Percentiles rank a stretch among this genome's conserved stretches.
Evolutionary conservation across 2,113 vertebrate genomes (phyloP).

Genomic region (Gracilinanus agilis): DNA sequence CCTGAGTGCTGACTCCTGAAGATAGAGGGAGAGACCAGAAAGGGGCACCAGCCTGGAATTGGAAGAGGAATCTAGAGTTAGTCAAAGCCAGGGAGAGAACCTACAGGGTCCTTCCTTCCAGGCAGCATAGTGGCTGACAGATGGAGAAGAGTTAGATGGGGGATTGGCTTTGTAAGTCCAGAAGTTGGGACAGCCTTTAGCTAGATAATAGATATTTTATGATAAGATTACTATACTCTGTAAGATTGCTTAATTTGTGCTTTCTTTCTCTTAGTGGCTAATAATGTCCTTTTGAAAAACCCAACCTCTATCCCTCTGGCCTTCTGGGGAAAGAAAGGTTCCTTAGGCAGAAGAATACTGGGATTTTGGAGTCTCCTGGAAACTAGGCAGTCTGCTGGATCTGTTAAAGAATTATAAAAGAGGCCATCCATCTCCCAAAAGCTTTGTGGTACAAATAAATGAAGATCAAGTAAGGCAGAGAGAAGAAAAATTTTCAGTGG

Average conservation of each 20-base stretch:
- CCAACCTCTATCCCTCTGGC: neutral
- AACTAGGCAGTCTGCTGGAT: neutral
- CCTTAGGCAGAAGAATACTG: neutral
- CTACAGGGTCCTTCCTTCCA: neutral
- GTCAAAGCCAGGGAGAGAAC: neutral
- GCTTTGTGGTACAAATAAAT: neutral
- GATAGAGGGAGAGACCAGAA: neutral
- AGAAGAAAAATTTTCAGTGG: neutral
- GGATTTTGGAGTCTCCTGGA: neutral
- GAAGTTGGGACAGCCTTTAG: neutral
- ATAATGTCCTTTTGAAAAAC: neutral
- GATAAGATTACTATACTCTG: neutral
- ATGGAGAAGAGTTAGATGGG: neutral
- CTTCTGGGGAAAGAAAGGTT: neutral
- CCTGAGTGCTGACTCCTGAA: neutral
- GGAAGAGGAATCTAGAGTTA: neutral
- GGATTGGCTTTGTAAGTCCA: neutral
- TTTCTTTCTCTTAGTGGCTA: neutral
- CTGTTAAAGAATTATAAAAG: neutral
- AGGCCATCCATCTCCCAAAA: neutral
- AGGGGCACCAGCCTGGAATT: neutral
- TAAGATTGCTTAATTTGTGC: neutral
- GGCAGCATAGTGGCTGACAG: neutral
- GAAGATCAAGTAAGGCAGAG: neutral
- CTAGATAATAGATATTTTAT: slow-evolving; percentile 3